Base-by-base conservation (phyloP, 2,113 vertebrate species). In the Amia ocellicauda region DNA sequence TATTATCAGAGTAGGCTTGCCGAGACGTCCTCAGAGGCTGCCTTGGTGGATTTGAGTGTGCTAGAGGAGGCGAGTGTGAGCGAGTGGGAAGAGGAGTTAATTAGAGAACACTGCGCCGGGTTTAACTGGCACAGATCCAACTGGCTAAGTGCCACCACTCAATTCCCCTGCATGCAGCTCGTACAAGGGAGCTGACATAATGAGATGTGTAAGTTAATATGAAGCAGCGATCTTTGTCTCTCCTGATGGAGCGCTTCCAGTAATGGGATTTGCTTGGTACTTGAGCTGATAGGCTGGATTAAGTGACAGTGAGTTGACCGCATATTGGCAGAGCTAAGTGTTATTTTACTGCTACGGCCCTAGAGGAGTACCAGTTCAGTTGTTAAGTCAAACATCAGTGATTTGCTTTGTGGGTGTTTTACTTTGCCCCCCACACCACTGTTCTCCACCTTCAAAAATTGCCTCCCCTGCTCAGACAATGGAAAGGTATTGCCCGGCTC, bases 151-250 rank as follows among this genome's bases (percentile, higher is more conserved):
- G 70, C 79, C 81, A 78, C 42, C 45, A 26, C 53, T 66, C 60
- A 67, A 70, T 73, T 43, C 42, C 40, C 53, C 43, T 56, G 58
- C 66, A 26, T 54, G 60, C 22, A 55, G 45, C 23, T n/a, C 26
- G 27, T 60, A 58, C 58, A 43, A 41, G 58, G 62, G 41, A 61
- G 62, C 69, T 70, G 71, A 76, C 60, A 80, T 72, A 77, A 78
- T 78, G 68, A 69, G 74, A 81, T 71, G 74, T 75, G 68, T 76
- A 78, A 71, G 69, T 66, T 78, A 80, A 78, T 73, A 75, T 77
- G 72, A 80, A 77, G 75, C 58, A 73, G 61, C 54, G 63, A 72
- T 72, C 67, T 71, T 70, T 59, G 60, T 63, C 74, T 66, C 58
- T 55, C 67, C 64, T 68, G 74, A 75, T 68, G 58, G 64, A 69